phyloP scores from a whole-genome alignment of 2,797 vertebrate genomes.

The Darevskia nairensis region DNA sequence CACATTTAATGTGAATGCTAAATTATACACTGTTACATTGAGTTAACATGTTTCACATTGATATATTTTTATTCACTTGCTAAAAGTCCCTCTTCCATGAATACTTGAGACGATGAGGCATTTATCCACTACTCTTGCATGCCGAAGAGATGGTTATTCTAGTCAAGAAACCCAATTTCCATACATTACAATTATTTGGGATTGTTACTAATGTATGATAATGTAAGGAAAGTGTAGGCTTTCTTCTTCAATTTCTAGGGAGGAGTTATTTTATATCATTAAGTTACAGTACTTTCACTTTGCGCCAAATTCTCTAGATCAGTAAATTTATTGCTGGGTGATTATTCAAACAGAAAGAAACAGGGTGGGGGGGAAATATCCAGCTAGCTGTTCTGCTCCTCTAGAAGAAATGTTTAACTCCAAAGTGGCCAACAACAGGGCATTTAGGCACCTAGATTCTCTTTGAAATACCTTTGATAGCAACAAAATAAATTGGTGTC shows the following conservation, averaged over 20 bases:
- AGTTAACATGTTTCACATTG: conserved; percentile 36
- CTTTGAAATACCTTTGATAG: background rate
- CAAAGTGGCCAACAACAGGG: background rate
- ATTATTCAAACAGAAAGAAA: conserved; percentile 47
- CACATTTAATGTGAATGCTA: conserved; percentile 31
- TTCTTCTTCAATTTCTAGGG: conserved; percentile 38
- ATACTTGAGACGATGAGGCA: conserved; percentile 7
- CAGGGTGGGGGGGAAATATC: background rate
- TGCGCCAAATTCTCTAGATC: conserved; percentile 35
- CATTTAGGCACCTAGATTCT: background rate
- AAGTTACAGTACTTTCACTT: conserved; percentile 40
- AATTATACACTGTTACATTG: conserved; percentile 18
- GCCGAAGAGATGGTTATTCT: conserved; percentile 36
- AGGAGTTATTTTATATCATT: conserved; percentile 52
- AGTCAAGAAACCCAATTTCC: conserved; percentile 52
- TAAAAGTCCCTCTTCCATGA: conserved; percentile 37
- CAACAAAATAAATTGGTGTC: background rate
- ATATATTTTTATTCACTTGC: conserved; percentile 25
- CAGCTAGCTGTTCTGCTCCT: background rate
- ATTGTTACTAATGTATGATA: conserved; percentile 51
- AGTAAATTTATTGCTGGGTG: conserved; percentile 28
- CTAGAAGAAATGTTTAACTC: conserved; percentile 8
- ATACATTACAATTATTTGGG: conserved; percentile 48
- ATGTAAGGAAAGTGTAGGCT: conserved; percentile 42
- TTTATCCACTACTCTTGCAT: conserved; percentile 48